Conservation (phyloP, 2,113 vertebrate species). For the Hepsetus odoe region DNA sequence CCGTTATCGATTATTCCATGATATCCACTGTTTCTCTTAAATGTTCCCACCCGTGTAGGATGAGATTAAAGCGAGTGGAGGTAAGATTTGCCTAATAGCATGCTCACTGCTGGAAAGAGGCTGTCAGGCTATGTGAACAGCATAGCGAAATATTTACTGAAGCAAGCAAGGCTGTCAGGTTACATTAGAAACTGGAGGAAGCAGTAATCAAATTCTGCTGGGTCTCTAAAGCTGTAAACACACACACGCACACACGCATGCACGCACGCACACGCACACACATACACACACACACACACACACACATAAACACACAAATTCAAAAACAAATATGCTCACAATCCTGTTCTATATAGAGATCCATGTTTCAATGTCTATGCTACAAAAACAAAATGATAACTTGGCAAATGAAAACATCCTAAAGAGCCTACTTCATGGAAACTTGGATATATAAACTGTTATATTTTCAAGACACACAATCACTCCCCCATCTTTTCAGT, state of each 20-base stretch:
- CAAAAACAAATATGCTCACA: background rate
- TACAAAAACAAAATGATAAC: no score
- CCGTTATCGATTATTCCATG: conserved; percentile 3
- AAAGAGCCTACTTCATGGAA: no score
- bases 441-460: no score
- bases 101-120: conserved; percentile 11
- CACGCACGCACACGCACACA: conserved; percentile 12
- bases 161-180: conserved; percentile 43
- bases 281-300: no score
- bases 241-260: background rate
- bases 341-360: background rate
- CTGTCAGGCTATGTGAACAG: conserved; percentile 25
- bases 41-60: conserved; percentile 6
- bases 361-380: background rate
- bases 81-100: conserved; percentile 22
- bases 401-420: no score
- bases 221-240: background rate
- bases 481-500: no score
- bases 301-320: no score
- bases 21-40: conserved; percentile 14
- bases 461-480: no score
- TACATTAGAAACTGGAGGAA: conserved; percentile 28
- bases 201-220: background rate
- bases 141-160: conserved; percentile 39
- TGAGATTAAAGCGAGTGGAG: conserved; percentile 30